These are phyloP conservation scores for Champsocephalus esox DNA, from an alignment of 2,797 vertebrate species.

Conservation along the genomic window DNA sequence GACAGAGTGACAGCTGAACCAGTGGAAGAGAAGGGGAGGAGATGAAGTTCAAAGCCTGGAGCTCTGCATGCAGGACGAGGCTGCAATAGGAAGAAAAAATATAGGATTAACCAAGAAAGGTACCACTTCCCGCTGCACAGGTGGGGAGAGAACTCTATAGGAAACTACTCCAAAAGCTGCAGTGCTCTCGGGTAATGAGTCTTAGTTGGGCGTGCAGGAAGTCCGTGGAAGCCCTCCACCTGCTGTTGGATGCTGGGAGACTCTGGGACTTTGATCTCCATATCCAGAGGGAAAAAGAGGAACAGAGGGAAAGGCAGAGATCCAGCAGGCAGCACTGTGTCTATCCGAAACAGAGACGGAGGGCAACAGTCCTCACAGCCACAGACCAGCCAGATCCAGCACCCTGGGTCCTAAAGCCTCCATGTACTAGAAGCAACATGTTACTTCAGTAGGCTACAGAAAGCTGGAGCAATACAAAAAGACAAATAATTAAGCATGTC, in stretches of 20 bases:
- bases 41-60: slow-evolving; percentile 21
- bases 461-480: not conserved
- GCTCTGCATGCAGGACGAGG: not conserved
- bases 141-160: slow-evolving; percentile 30
- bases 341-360: slow-evolving; percentile 40
- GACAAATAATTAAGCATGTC: too few species aligned
- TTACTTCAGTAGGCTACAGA: not conserved
- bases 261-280: slow-evolving; percentile 40
- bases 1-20: slow-evolving; percentile 68
- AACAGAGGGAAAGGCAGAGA: slow-evolving; percentile 33
- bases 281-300: slow-evolving; percentile 17
- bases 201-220: slow-evolving; percentile 19
- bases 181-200: slow-evolving; percentile 24
- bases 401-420: slow-evolving; percentile 79
- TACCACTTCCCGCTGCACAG: slow-evolving; percentile 26
- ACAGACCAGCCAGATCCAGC: not conserved
- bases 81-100: not conserved
- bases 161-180: slow-evolving; percentile 49
- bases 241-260: slow-evolving; percentile 42
- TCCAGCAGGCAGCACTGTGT: slow-evolving; percentile 52
- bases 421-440: not conserved
- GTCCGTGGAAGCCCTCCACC: slow-evolving; percentile 38
- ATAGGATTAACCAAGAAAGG: slow-evolving; percentile 6
- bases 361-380: slow-evolving; percentile 33
- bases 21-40: slow-evolving; percentile 48